These are phyloP conservation scores for Bombus consobrinus DNA, from an alignment of 1,140 invertebrate species.

Conservation along the genomic window DNA sequence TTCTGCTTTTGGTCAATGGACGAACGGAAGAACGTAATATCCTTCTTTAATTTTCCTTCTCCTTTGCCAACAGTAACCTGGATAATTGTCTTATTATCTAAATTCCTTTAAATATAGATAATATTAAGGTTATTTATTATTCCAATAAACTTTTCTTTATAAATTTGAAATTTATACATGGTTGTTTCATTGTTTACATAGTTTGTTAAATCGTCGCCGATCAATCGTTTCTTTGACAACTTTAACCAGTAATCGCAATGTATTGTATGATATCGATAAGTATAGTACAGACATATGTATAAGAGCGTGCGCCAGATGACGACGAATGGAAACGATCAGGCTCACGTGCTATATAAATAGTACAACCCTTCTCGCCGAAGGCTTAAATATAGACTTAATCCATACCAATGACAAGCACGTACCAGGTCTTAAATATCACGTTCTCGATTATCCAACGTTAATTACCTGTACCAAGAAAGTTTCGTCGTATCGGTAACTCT, in stretches of 20 bases:
- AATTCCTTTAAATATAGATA: background rate
- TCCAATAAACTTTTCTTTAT: background rate
- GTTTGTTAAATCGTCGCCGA: no score
- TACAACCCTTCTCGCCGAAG: no score
- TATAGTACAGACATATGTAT: no score
- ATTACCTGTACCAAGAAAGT: background rate
- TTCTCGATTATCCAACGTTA: background rate
- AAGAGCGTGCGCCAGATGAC: no score
- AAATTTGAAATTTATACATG: background rate
- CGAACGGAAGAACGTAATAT: background rate
- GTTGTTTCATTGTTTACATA: background rate
- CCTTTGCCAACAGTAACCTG: background rate
- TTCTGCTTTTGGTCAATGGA: constrained; percentile 6
- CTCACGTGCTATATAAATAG: no score
- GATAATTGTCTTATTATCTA: background rate
- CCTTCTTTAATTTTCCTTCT: background rate
- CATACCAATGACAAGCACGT: background rate
- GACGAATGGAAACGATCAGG: no score
- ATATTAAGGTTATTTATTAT: no score
- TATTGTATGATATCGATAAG: no score
- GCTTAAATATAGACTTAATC: background rate
- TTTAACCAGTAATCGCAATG: no score
- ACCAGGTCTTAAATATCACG: background rate
- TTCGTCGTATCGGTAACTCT: background rate
- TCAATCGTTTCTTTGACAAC: no score